These are phyloP conservation scores for Gari tellinella DNA, from an alignment of 2,888 invertebrate species.

Conservation along the genomic window DNA sequence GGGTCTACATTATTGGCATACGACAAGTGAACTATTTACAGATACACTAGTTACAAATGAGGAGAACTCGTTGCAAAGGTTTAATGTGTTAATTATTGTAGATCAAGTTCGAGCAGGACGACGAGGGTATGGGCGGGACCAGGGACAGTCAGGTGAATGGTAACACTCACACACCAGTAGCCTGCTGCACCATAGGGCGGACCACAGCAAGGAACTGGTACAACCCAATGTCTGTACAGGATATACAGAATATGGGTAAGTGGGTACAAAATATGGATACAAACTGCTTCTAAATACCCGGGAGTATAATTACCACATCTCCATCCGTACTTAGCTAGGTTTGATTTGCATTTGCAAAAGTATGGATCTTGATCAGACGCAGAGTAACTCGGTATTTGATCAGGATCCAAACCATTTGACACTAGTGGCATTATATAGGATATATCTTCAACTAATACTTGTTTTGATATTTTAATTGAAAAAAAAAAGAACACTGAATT, in stretches of 20 bases:
- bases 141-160: conserved; percentile 92
- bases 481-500: too few relatives aligned
- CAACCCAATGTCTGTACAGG: conserved; percentile 48
- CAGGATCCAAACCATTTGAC: too few relatives aligned
- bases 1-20: too few relatives aligned
- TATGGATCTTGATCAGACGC: too few relatives aligned
- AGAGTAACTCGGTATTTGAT: too few relatives aligned
- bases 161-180: conserved; percentile 92
- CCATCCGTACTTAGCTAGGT: too few relatives aligned
- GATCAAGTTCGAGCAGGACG: conserved; percentile 90
- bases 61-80: too few relatives aligned
- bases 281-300: neutral
- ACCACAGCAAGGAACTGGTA: conserved; percentile 67
- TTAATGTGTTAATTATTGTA: conserved; percentile 26
- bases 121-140: conserved; percentile 89
- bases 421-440: neutral
- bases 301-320: too few relatives aligned
- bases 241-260: conserved; percentile 58
- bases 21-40: too few relatives aligned
- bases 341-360: too few relatives aligned
- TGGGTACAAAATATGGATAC: neutral
- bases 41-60: too few relatives aligned
- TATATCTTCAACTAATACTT: neutral
- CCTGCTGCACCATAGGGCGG: conserved; percentile 91
- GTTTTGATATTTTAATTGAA: too few relatives aligned